Percentiles rank a stretch among this genome's conserved stretches.
phyloP scores from a whole-genome alignment of 2,888 invertebrate genomes.

The Tryphoninae sp. region DNA sequence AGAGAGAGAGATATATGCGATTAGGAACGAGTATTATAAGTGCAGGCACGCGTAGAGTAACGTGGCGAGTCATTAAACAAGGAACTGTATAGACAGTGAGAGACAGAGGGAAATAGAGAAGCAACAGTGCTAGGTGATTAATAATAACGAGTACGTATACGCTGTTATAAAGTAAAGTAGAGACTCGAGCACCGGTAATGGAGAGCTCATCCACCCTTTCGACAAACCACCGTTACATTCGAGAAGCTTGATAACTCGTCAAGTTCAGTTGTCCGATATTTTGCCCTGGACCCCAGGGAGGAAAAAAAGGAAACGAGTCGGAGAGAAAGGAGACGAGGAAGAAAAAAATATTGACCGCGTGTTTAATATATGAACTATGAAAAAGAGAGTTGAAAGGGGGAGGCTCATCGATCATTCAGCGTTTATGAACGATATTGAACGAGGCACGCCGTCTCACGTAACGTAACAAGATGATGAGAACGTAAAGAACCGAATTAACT shows the following conservation, averaged over 20 bases:
- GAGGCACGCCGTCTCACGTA: conserved; percentile 4
- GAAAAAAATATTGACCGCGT: conserved; percentile 21
- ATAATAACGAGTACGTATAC: conserved; percentile 45
- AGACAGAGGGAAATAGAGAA: conserved; percentile 4
- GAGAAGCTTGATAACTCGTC: conserved; percentile 44
- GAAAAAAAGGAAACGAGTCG: conserved; percentile 9
- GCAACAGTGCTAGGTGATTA: conserved; percentile 42
- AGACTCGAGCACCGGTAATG: conserved; percentile 39
- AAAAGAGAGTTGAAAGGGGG: neutral
- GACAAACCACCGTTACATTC: conserved; percentile 29
- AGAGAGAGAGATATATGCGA: neutral
- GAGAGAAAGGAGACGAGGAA: neutral
- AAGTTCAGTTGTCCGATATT: conserved; percentile 12
- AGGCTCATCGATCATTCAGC: conserved; percentile 29
- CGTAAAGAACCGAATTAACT: conserved; percentile 13
- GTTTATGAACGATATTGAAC: conserved; percentile 32
- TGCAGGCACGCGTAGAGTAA: conserved; percentile 28
- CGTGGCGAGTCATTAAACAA: conserved; percentile 43
- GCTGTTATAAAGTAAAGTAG: conserved; percentile 5
- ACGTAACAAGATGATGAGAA: conserved; percentile 6
- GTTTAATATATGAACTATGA: conserved; percentile 27
- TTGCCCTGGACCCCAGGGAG: conserved; percentile 5
- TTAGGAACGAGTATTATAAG: neutral
- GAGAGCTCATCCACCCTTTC: conserved; percentile 52
- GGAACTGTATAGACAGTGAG: conserved; percentile 12